Percentiles rank a stretch among this genome's conserved stretches.
Evolutionary conservation across 1,140 invertebrate genomes (phyloP).

Genomic region (Potamilus streckersoni): DNA sequence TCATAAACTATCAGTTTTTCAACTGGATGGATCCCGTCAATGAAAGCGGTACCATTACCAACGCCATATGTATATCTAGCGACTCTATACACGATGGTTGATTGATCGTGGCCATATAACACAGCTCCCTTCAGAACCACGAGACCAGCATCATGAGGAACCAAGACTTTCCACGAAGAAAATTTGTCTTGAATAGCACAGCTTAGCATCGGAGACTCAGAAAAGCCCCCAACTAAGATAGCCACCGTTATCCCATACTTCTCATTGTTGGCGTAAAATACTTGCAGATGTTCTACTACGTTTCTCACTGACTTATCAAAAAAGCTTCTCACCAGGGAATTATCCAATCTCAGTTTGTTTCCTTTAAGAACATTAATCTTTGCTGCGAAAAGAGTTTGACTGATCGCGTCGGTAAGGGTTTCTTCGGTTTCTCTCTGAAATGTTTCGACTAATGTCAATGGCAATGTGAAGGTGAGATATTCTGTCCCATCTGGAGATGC

Average conservation of each 20-base stretch:
- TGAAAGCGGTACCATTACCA: neutral
- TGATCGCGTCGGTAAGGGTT: neutral
- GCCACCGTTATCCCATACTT: neutral
- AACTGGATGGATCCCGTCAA: slow-evolving; percentile 1
- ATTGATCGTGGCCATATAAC: slow-evolving; percentile 11
- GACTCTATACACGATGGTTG: slow-evolving; percentile 14
- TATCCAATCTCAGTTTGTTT: slow-evolving; percentile 1
- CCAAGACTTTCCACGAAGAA: neutral
- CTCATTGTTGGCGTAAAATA: neutral
- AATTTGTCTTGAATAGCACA: slow-evolving; percentile 2
- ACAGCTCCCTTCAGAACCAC: slow-evolving; percentile 19
- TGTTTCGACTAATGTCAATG: neutral
- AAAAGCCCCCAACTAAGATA: slow-evolving; percentile 12
- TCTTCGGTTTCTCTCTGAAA: neutral
- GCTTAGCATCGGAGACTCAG: slow-evolving; percentile 6
- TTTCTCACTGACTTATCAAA: neutral
- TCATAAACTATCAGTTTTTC: slow-evolving; percentile 5
- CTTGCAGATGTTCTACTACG: neutral
- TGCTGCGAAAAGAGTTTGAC: too few relatives aligned
- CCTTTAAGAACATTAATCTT: neutral
- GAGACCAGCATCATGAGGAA: slow-evolving; percentile 12
- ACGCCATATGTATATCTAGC: slow-evolving; percentile 20
- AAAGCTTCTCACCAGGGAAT: neutral
- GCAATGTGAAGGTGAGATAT: neutral
- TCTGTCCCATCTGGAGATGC: neutral